Percentiles rank a stretch among this genome's conserved stretches.
Evolutionary conservation across 2,113 vertebrate species (phyloP).

Genomic region (Caracal caracal): DNA sequence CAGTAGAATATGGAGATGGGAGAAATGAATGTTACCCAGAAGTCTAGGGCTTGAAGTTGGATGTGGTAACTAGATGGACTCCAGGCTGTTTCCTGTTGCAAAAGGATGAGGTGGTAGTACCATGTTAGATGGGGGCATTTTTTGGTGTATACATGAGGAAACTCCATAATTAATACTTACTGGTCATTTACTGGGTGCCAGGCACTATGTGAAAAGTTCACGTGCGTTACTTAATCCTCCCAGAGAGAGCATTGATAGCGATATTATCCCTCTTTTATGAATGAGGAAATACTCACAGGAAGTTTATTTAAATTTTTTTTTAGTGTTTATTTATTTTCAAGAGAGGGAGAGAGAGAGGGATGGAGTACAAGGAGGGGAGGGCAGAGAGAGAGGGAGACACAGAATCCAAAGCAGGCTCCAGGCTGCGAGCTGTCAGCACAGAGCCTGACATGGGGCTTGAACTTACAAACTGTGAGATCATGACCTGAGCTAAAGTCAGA

Average conservation of each 20-base stretch:
- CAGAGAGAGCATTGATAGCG: background rate
- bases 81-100: background rate
- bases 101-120: background rate
- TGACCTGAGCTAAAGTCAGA: too few species aligned
- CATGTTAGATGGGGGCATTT: background rate
- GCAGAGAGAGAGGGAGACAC: too few species aligned
- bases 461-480: too few species aligned
- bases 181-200: background rate
- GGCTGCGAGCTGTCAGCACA: too few species aligned
- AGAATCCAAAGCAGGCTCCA: too few species aligned
- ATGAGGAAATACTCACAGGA: background rate
- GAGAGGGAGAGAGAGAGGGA: too few species aligned
- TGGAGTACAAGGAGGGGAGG: too few species aligned
- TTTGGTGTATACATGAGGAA: background rate
- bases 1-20: constrained; percentile 6
- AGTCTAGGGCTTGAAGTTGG: constrained; percentile 17
- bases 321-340: too few species aligned
- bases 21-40: constrained; percentile 4
- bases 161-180: background rate
- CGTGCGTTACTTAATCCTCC: background rate
- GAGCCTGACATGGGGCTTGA: too few species aligned
- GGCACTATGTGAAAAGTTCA: background rate
- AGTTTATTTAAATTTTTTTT: background rate
- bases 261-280: background rate
- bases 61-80: background rate